phyloP scores from a whole-genome alignment of 1,140 invertebrate genomes.

The Bombus difficillimus region DNA sequence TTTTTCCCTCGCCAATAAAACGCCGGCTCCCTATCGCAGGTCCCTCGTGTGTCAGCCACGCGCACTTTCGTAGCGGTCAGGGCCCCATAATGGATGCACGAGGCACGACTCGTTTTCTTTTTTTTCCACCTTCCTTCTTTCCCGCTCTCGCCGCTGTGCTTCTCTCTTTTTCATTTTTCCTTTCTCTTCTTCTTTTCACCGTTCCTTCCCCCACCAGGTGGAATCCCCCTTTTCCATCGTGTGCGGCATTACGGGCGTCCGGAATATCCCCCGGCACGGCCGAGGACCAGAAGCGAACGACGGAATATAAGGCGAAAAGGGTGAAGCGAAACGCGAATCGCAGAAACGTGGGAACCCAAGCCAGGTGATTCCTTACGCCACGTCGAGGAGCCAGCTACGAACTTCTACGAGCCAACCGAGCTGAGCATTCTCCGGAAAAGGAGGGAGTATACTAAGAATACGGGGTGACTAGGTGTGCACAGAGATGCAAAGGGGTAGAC shows the following conservation, averaged over 20 bases:
- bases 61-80: slow-evolving; percentile 76
- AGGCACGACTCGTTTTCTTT: slow-evolving; percentile 75
- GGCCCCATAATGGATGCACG: slow-evolving; percentile 79
- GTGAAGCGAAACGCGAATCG: slow-evolving; percentile 77
- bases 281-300: slow-evolving; percentile 32
- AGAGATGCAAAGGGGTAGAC: slow-evolving; percentile 22
- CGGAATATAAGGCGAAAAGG: slow-evolving; percentile 70
- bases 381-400: slow-evolving; percentile 55
- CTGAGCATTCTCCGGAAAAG: slow-evolving; percentile 70
- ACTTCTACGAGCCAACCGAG: slow-evolving; percentile 60
- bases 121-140: slow-evolving; percentile 45
- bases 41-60: slow-evolving; percentile 82
- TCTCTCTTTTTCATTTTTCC: slow-evolving; percentile 34
- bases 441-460: slow-evolving; percentile 60
- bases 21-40: slow-evolving; percentile 64
- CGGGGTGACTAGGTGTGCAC: slow-evolving; percentile 47
- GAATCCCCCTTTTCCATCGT: slow-evolving; percentile 47
- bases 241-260: slow-evolving; percentile 56
- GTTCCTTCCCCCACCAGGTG: slow-evolving; percentile 13
- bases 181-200: neutral
- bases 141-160: neutral
- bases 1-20: slow-evolving; percentile 77
- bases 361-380: slow-evolving; percentile 79
- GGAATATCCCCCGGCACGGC: slow-evolving; percentile 54
- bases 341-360: slow-evolving; percentile 82